These are phyloP conservation scores for Neocrepidodera transversa DNA, from an alignment of 2,888 invertebrate species.

Conservation along the genomic window DNA sequence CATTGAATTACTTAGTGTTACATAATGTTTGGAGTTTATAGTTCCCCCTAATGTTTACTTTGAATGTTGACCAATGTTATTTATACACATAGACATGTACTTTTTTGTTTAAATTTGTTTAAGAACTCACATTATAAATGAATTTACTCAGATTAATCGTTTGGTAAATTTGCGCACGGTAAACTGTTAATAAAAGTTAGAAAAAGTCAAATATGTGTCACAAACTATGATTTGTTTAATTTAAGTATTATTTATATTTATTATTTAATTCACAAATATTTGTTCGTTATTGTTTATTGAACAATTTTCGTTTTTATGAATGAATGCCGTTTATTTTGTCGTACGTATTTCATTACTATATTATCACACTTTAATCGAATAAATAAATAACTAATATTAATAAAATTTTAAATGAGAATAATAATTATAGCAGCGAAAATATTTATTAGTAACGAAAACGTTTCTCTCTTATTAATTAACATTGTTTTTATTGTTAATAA, in stretches of 20 bases:
- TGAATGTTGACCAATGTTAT: constrained; percentile 53
- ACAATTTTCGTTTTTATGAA: constrained; percentile 43
- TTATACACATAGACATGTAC: constrained; percentile 45
- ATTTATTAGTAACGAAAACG: too few species aligned
- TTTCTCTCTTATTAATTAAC: too few species aligned
- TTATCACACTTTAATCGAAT: constrained; percentile 14
- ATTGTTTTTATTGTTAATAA: too few species aligned
- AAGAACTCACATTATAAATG: constrained; percentile 38
- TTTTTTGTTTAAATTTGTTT: constrained; percentile 44
- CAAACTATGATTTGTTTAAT: constrained; percentile 48
- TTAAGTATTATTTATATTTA: constrained; percentile 43
- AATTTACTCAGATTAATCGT: constrained; percentile 52
- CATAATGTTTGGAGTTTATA: constrained; percentile 21
- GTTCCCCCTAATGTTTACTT: constrained; percentile 48
- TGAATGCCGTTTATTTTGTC: constrained; percentile 28
- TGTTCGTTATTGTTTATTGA: constrained; percentile 49
- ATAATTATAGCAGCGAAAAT: too few species aligned
- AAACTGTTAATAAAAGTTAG: constrained; percentile 50
- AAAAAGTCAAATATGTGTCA: constrained; percentile 47
- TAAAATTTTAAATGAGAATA: too few species aligned
- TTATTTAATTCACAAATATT: constrained; percentile 53
- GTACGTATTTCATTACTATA: constrained; percentile 8
- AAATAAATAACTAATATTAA: neutral
- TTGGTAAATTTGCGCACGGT: constrained; percentile 53
- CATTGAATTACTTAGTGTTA: neutral